Conservation (phyloP, 2,888 invertebrate genomes). For the Lymantria dispar region DNA sequence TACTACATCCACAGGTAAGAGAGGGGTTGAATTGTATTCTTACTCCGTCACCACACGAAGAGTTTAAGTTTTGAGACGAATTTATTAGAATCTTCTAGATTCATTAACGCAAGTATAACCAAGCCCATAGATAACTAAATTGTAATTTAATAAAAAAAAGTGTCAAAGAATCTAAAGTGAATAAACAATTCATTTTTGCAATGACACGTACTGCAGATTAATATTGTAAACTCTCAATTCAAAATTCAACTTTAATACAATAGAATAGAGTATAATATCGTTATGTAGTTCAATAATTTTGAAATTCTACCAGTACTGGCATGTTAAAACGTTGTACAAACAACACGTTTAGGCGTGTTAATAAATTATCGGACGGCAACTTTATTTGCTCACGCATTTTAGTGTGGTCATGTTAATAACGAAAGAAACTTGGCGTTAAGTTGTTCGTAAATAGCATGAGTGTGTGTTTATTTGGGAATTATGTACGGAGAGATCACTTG, state of each 20-base stretch:
- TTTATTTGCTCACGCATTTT: constrained; percentile 58
- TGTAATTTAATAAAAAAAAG: too few species aligned
- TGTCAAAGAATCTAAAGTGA: too few species aligned
- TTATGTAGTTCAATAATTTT: constrained; percentile 8
- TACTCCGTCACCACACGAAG: too few species aligned
- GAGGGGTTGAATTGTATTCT: too few species aligned
- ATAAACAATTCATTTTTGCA: constrained; percentile 8
- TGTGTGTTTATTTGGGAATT: constrained; percentile 26
- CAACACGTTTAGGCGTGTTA: constrained; percentile 54
- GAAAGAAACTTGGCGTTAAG: constrained; percentile 62
- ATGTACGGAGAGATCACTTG: constrained; percentile 18
- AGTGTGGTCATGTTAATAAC: constrained; percentile 58
- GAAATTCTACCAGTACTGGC: constrained; percentile 32
- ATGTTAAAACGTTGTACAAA: constrained; percentile 38
- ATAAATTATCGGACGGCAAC: constrained; percentile 57
- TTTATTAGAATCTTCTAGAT: too few species aligned
- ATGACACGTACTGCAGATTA: constrained; percentile 17
- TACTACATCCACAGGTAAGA: too few species aligned
- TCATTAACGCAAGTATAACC: too few species aligned
- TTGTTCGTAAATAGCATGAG: constrained; percentile 48
- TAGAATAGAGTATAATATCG: background rate
- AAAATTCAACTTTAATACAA: background rate
- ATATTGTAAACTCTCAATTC: background rate
- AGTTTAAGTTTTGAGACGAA: too few species aligned
- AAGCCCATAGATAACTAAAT: too few species aligned